Percentiles rank a stretch among this genome's conserved stretches.
These are phyloP conservation scores for Micoletzkya japonica DNA, from an alignment of 2,888 invertebrate species.

Conservation along the genomic window DNA sequence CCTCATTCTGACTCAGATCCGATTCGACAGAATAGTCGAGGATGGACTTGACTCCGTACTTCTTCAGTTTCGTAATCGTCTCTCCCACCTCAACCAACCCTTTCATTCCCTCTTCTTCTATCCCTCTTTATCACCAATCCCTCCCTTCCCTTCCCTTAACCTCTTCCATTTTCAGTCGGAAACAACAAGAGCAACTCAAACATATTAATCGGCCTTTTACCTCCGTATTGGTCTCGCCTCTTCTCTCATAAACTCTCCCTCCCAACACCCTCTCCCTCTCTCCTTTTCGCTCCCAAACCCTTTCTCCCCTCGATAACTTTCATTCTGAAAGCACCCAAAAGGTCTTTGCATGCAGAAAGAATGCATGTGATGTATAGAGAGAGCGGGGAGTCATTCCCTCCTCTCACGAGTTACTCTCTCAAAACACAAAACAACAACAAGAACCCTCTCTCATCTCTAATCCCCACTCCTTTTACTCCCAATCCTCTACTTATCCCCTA, in stretches of 20 bases:
- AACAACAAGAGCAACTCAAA: no score
- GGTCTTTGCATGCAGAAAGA: neutral
- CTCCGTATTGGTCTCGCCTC: no score
- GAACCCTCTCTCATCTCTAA: neutral
- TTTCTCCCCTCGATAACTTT: neutral
- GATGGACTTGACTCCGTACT: slow-evolving; percentile 97
- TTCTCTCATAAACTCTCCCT: no score
- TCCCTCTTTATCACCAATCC: no score
- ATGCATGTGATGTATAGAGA: no score
- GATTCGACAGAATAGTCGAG: slow-evolving; percentile 98
- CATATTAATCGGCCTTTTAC: no score
- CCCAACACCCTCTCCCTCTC: neutral
- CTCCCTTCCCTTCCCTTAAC: no score
- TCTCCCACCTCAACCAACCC: slow-evolving; percentile 72
- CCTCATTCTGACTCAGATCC: slow-evolving; percentile 86
- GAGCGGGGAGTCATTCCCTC: neutral
- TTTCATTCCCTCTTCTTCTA: no score
- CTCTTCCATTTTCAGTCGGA: no score
- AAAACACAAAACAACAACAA: neutral
- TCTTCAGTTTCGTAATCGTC: slow-evolving; percentile 80
- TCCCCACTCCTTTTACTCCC: neutral
- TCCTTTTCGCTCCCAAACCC: neutral
- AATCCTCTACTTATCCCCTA: neutral
- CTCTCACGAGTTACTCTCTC: neutral
- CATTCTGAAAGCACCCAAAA: neutral